Percentiles rank a stretch among this genome's conserved stretches.
Conservation (phyloP, 2,113 vertebrate genomes). For the Salvelinus namaycush region DNA sequence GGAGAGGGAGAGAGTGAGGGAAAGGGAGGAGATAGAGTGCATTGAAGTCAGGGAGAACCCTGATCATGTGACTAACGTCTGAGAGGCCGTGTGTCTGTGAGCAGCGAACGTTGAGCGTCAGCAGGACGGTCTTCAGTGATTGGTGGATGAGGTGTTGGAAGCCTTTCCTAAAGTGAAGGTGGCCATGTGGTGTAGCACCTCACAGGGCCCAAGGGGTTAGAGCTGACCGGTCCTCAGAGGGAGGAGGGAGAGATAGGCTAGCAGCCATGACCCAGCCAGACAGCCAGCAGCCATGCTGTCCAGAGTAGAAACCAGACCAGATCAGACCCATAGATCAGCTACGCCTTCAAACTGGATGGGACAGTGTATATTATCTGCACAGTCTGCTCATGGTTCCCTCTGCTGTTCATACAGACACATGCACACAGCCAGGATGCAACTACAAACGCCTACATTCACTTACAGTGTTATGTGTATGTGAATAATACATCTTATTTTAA, state of each 20-base stretch:
- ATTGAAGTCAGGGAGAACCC: slow-evolving; percentile 98
- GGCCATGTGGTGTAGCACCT: slow-evolving; percentile 33
- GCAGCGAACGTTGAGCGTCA: slow-evolving; percentile 11
- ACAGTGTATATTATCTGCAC: slow-evolving; percentile 67
- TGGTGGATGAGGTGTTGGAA: slow-evolving; percentile 31
- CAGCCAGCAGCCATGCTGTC: slow-evolving; percentile 59
- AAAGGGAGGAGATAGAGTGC: slow-evolving; percentile 95
- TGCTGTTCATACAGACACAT: slow-evolving; percentile 6
- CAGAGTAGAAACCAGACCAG: slow-evolving; percentile 52
- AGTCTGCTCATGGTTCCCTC: slow-evolving; percentile 24
- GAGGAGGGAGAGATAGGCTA: slow-evolving; percentile 27
- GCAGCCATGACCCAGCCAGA: slow-evolving; percentile 31
- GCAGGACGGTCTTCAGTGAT: slow-evolving; percentile 15
- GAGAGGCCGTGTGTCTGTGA: slow-evolving; percentile 64
- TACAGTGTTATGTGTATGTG: no score
- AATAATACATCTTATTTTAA: no score
- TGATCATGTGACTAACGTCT: slow-evolving; percentile 97
- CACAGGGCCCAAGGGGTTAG: slow-evolving; percentile 39
- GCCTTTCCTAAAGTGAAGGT: slow-evolving; percentile 30
- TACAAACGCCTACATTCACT: not conserved
- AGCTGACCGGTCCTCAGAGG: slow-evolving; percentile 36
- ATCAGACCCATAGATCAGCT: slow-evolving; percentile 39
- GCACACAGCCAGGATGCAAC: not conserved
- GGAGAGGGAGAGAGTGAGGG: slow-evolving; percentile 82
- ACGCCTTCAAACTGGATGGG: slow-evolving; percentile 55